phyloP scores from a whole-genome alignment of 2,797 vertebrate genomes.

The Tolypeutes matacus region DNA sequence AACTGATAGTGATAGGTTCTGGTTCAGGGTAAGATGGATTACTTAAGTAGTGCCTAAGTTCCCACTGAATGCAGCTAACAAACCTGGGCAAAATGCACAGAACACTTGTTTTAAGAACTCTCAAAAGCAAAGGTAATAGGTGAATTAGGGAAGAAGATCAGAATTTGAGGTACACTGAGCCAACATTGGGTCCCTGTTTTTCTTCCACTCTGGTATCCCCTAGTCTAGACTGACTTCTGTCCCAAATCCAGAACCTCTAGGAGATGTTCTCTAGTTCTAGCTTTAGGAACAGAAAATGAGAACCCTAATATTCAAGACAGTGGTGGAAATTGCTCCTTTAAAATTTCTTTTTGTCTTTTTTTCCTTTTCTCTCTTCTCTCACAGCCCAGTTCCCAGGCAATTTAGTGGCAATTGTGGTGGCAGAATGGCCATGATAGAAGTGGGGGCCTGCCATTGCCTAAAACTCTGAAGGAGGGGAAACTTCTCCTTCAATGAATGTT shows the following conservation, averaged over 20 bases:
- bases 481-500: not conserved
- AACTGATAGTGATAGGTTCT: not conserved
- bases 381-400: not conserved
- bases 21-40: not conserved
- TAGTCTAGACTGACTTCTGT: not conserved
- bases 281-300: not conserved
- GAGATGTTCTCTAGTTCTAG: not conserved
- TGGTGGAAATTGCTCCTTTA: no score
- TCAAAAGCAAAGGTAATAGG: not conserved
- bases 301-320: not conserved
- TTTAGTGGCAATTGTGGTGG: not conserved
- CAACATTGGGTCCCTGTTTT: not conserved
- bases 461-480: not conserved
- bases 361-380: not conserved
- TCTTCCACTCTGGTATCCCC: not conserved
- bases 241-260: not conserved
- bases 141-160: not conserved
- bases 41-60: no score
- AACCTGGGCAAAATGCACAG: no score
- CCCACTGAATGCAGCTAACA: not conserved
- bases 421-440: not conserved
- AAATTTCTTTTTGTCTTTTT: no score
- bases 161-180: not conserved
- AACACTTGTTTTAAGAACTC: not conserved
- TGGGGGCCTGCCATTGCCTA: not conserved